These are phyloP conservation scores for Ammodytes dubius DNA, from an alignment of 2,113 vertebrate species.

Conservation along the genomic window DNA sequence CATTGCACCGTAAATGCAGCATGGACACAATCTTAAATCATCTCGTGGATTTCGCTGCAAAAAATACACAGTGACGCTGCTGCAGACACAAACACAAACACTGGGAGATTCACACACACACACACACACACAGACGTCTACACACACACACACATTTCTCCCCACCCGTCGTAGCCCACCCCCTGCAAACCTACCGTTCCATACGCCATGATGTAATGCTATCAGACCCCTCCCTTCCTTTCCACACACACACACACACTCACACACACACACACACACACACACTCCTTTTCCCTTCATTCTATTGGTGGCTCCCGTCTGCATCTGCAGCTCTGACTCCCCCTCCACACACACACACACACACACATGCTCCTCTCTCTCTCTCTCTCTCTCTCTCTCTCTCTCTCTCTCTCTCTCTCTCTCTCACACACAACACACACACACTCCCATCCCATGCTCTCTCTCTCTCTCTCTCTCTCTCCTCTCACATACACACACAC, in stretches of 20 bases:
- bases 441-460: constrained; percentile 64
- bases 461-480: too few species aligned
- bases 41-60: constrained; percentile 67
- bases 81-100: constrained; percentile 67
- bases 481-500: constrained; percentile 38
- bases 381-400: too few species aligned
- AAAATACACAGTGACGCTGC: constrained; percentile 61
- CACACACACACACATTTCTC: constrained; percentile 66
- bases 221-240: constrained; percentile 76
- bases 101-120: constrained; percentile 37
- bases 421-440: constrained; percentile 48
- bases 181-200: constrained; percentile 76
- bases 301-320: constrained; percentile 80
- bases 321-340: constrained; percentile 82
- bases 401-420: too few species aligned
- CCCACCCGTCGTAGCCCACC: constrained; percentile 69
- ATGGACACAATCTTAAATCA: constrained; percentile 67
- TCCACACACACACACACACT: constrained; percentile 57
- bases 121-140: constrained; percentile 51
- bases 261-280: constrained; percentile 26
- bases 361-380: too few species aligned
- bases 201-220: constrained; percentile 83
- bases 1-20: constrained; percentile 57
- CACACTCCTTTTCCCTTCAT: constrained; percentile 60
- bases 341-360: constrained; percentile 42